These are phyloP conservation scores for Phaedon cochleariae DNA, from an alignment of 2,888 invertebrate species.

Conservation along the genomic window DNA sequence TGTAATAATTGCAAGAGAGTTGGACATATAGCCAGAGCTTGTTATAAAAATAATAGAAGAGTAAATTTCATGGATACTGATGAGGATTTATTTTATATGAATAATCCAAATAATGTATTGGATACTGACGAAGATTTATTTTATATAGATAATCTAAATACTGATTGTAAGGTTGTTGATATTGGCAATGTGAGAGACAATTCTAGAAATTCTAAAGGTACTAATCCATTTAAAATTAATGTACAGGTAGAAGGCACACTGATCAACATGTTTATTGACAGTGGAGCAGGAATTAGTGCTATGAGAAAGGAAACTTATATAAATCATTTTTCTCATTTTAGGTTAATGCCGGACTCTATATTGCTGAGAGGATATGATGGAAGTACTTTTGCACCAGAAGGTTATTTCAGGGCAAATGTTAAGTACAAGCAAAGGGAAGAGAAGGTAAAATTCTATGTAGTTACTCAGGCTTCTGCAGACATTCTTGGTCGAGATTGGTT, in stretches of 20 bases:
- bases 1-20: too few species aligned
- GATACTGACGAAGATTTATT: too few species aligned
- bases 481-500: background rate
- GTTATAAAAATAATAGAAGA: constrained; percentile 12
- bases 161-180: too few species aligned
- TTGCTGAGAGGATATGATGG: constrained; percentile 18
- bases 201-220: too few species aligned
- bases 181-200: too few species aligned
- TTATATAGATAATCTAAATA: too few species aligned
- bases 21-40: constrained; percentile 14
- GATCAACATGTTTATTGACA: constrained; percentile 15
- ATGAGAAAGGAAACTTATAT: constrained; percentile 13
- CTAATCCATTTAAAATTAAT: too few species aligned
- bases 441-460: background rate
- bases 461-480: background rate
- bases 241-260: too few species aligned
- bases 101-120: too few species aligned
- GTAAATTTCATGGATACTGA: constrained; percentile 2
- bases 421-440: background rate
- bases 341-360: constrained; percentile 8
- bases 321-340: constrained; percentile 16
- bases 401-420: constrained; percentile 10
- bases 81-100: background rate
- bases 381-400: constrained; percentile 12
- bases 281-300: constrained; percentile 13